A percentile compares a stretch with the other conserved stretches of the same genome.
Conservation (phyloP, 2,888 invertebrate genomes). For the Leptinotarsa tumamoca region DNA sequence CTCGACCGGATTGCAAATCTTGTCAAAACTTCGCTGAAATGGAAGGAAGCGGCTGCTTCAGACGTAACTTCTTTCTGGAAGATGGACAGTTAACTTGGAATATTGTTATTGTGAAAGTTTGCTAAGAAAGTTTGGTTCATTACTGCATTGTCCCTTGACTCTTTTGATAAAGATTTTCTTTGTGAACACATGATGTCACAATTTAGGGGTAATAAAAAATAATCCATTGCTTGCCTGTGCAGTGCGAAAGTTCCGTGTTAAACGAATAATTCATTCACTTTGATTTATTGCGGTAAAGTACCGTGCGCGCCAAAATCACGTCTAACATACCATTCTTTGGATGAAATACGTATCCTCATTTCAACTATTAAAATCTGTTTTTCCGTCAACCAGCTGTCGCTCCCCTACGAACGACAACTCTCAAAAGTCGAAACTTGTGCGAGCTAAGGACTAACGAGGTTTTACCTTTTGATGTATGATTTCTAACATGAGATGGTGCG, state of each 20-base stretch:
- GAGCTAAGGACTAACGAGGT: no score
- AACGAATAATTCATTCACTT: background rate
- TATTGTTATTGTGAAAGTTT: constrained; percentile 21
- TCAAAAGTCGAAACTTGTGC: no score
- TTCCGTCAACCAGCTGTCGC: no score
- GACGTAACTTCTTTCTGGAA: constrained; percentile 18
- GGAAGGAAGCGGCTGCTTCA: constrained; percentile 12
- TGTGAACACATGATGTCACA: constrained; percentile 6
- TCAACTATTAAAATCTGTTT: no score
- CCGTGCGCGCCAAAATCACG: no score
- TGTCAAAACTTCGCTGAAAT: constrained; percentile 13
- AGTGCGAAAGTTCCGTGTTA: background rate
- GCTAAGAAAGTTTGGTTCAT: constrained; percentile 20
- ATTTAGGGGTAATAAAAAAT: background rate
- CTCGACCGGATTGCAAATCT: constrained; percentile 16
- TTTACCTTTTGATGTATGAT: no score
- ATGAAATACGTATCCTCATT: no score
- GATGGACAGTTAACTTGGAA: constrained; percentile 22
- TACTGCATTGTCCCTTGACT: constrained; percentile 3
- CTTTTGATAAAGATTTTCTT: constrained; percentile 7
- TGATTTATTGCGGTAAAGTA: background rate
- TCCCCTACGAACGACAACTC: no score
- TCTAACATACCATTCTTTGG: no score
- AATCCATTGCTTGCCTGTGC: background rate
- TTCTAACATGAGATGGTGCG: no score